Evolutionary conservation across 2,797 vertebrate genomes (phyloP).

Genomic region (Euthynnus affinis): DNA sequence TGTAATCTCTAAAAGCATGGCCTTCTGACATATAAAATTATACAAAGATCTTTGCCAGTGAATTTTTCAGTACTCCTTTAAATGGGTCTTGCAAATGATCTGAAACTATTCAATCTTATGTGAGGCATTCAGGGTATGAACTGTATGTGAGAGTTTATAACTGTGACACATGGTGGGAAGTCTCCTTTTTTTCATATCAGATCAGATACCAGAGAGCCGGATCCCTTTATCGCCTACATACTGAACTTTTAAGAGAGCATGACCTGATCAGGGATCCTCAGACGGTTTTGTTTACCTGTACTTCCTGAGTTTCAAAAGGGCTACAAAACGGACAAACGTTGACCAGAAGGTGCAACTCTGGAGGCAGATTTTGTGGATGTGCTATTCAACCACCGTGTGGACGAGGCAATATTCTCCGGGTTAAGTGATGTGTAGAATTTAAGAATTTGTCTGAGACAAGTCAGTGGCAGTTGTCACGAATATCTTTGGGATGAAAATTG

Average conservation of each 20-base stretch:
- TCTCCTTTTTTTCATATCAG: conserved; percentile 56
- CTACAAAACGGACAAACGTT: conserved; percentile 77
- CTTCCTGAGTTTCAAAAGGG: conserved; percentile 83
- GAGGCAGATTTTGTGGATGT: conserved; percentile 52
- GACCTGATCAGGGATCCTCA: conserved; percentile 81
- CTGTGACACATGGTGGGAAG: conserved; percentile 64
- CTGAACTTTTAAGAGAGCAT: conserved; percentile 68
- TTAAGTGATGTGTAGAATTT: conserved; percentile 41
- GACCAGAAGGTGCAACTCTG: conserved; percentile 65
- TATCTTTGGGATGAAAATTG: conserved; percentile 29
- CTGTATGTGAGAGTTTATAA: conserved; percentile 62
- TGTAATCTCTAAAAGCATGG: conserved; percentile 77
- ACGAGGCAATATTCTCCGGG: conserved; percentile 56
- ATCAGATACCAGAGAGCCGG: conserved; percentile 59
- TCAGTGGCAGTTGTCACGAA: conserved; percentile 22
- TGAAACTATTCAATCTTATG: conserved; percentile 60
- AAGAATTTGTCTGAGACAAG: conserved; percentile 37
- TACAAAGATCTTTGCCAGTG: conserved; percentile 65
- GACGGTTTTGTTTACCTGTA: conserved; percentile 79
- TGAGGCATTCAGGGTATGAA: conserved; percentile 76
- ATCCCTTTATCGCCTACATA: conserved; percentile 79
- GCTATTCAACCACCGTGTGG: conserved; percentile 65
- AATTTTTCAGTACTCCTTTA: conserved; percentile 67
- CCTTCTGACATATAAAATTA: conserved; percentile 71
- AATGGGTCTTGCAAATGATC: conserved; percentile 65